Evolutionary conservation across 1,140 invertebrate genomes (phyloP), one percentile per base, ranked within the genome.

Genomic region (Harlomillsia oculata): DNA sequence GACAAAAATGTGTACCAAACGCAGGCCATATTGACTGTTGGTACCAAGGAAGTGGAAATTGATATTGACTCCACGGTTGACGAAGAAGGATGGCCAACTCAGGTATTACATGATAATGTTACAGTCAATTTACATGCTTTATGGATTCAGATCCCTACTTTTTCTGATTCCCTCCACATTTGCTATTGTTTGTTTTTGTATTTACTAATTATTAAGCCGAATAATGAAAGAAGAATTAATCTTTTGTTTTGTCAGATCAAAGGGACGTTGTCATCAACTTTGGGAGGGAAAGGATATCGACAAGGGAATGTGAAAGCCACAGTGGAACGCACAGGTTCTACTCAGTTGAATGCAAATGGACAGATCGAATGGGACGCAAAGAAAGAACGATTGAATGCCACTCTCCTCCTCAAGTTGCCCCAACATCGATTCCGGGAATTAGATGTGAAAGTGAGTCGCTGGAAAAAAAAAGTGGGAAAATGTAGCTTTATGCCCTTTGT

Each of bases 31-130:
- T 14, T 40, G 23, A 57, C 40, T 28, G 29, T 11, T 41, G 56
- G 41, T n/a, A 39, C 55, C 5, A 30, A 39, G 25, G 60, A 62
- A 26, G 9, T 58, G 23, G 21, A 56, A 8, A 54, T 65, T 36
- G 58, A 65, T n/a, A 30, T 65, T 5, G 60, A 54, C 6, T 57
- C 64, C 26, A n/a, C 18, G 11, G 46, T 62, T 28, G 29, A 18
- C 9, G 29, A 54, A 23, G 34, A 57, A 32, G 48, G 48, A 25
- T 62, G 58, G 54, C 64, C 64, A 2, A 45, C 56, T 2, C 18
- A 60, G 30, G 63, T 65, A 53, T 50, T 48, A 6, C 4, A 45
- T n/a, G n/a, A n/a, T n/a, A n/a, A n/a, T n/a, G n/a, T n/a, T n/a
- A n/a, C n/a, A n/a, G n/a, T n/a, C n/a, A n/a, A n/a, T n/a, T n/a